These are phyloP conservation scores for Grapholita molesta DNA, from an alignment of 1,140 invertebrate species.

Conservation along the genomic window DNA sequence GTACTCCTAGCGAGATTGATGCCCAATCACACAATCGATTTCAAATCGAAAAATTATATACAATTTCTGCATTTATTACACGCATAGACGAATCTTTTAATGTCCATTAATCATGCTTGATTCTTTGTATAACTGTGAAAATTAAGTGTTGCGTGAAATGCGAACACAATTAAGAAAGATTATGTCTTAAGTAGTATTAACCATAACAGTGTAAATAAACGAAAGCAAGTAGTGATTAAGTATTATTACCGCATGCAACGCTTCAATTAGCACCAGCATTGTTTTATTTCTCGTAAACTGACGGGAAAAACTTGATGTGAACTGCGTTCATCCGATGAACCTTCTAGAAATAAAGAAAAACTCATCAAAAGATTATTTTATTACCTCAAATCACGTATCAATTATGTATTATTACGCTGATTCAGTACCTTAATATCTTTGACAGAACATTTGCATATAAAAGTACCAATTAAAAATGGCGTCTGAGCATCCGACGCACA, in stretches of 20 bases:
- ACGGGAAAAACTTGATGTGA: neutral
- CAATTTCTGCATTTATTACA: conserved; percentile 10
- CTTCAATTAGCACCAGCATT: neutral
- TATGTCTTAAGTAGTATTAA: neutral
- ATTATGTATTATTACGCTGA: conserved; percentile 16
- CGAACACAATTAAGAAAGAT: neutral
- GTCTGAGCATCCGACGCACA: neutral
- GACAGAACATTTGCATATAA: conserved; percentile 6
- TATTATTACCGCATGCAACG: neutral
- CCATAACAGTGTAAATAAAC: neutral
- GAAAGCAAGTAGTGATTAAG: neutral
- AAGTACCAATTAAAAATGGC: neutral
- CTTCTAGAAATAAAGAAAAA: neutral
- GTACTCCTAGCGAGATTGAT: conserved; percentile 30
- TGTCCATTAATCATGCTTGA: neutral
- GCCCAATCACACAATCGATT: conserved; percentile 32
- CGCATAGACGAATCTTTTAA: neutral
- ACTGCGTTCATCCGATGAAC: neutral
- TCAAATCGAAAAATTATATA: neutral
- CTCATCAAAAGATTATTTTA: neutral
- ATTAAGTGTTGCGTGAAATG: neutral
- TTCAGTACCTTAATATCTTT: conserved; percentile 8
- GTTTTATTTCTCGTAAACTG: neutral
- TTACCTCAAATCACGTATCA: conserved; percentile 12
- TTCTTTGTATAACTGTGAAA: neutral